phyloP scores from a whole-genome alignment of 1,140 invertebrate genomes.

The Calliphora vicina region DNA sequence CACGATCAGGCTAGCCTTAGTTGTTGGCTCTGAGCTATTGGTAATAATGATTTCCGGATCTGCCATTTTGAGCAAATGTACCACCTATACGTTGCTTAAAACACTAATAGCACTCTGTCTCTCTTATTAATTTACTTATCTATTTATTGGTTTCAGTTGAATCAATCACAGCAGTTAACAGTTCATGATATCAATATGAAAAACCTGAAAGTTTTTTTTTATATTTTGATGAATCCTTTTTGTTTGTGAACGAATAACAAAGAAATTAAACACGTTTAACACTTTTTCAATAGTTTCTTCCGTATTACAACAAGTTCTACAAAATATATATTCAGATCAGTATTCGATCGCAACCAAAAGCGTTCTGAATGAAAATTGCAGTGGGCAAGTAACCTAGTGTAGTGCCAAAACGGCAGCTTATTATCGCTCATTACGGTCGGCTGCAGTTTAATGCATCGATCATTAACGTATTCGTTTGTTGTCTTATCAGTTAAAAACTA shows the following conservation, averaged over 20 bases:
- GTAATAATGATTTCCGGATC: constrained; percentile 62
- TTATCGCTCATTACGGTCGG: constrained; percentile 12
- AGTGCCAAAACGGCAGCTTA: constrained; percentile 26
- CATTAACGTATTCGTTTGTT: constrained; percentile 1
- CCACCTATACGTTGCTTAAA: too few relatives aligned
- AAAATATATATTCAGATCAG: not conserved
- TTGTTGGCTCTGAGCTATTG: constrained; percentile 52
- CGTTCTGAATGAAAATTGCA: constrained; percentile 27
- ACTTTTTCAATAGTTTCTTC: constrained; percentile 11
- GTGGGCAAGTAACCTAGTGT: constrained; percentile 24
- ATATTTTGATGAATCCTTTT: too few relatives aligned
- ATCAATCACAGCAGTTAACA: not conserved
- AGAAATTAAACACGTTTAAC: not conserved
- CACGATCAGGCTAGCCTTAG: constrained; percentile 81
- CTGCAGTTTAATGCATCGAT: constrained; percentile 28
- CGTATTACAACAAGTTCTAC: not conserved
- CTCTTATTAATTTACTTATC: constrained; percentile 3
- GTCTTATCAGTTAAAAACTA: constrained; percentile 27
- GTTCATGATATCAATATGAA: not conserved
- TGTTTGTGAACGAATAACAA: too few relatives aligned
- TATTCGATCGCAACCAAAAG: constrained; percentile 26
- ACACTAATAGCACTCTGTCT: not conserved
- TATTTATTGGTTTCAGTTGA: not conserved
- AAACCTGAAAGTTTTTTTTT: not conserved
- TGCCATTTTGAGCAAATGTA: too few relatives aligned